Evolutionary conservation across 2,888 invertebrate genomes (phyloP).

Genomic region (Crepidodera aurea): DNA sequence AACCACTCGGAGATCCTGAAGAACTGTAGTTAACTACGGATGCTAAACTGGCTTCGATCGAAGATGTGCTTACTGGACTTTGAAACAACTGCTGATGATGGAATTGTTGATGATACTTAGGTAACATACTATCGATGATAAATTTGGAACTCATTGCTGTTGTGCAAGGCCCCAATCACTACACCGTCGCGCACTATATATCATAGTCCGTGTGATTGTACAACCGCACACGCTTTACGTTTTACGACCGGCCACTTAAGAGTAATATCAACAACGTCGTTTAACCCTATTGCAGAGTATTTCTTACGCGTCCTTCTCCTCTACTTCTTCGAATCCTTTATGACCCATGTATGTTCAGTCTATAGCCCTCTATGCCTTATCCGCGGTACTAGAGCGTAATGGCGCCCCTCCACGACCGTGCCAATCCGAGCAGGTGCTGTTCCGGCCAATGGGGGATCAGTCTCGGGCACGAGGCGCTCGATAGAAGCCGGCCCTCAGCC

Average conservation of each 20-base stretch:
- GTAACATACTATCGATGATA: slow-evolving; percentile 97
- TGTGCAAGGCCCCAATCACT: slow-evolving; percentile 57
- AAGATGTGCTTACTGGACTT: slow-evolving; percentile 66
- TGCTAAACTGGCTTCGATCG: slow-evolving; percentile 78
- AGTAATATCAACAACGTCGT: slow-evolving; percentile 56
- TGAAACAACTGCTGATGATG: slow-evolving; percentile 74
- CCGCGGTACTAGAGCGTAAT: slow-evolving; percentile 68
- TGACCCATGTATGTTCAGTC: slow-evolving; percentile 86
- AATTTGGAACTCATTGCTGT: slow-evolving; percentile 94
- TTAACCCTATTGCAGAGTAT: slow-evolving; percentile 61
- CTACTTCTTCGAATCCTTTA: slow-evolving; percentile 82
- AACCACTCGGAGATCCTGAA: slow-evolving; percentile 72
- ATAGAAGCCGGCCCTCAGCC: slow-evolving; percentile 41
- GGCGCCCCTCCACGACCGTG: slow-evolving; percentile 62
- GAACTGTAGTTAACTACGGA: slow-evolving; percentile 68
- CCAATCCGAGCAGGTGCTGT: slow-evolving; percentile 66
- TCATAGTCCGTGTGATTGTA: slow-evolving; percentile 54
- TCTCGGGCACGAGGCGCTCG: slow-evolving; percentile 43
- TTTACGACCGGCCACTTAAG: slow-evolving; percentile 57
- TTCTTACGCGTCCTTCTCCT: slow-evolving; percentile 68
- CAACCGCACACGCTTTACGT: slow-evolving; percentile 53
- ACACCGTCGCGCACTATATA: slow-evolving; percentile 58
- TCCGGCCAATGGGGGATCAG: slow-evolving; percentile 59
- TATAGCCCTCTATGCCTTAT: slow-evolving; percentile 84
- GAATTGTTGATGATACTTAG: slow-evolving; percentile 85